Conservation (phyloP, 2,113 vertebrate genomes). For the Orientallactaga bullata region DNA sequence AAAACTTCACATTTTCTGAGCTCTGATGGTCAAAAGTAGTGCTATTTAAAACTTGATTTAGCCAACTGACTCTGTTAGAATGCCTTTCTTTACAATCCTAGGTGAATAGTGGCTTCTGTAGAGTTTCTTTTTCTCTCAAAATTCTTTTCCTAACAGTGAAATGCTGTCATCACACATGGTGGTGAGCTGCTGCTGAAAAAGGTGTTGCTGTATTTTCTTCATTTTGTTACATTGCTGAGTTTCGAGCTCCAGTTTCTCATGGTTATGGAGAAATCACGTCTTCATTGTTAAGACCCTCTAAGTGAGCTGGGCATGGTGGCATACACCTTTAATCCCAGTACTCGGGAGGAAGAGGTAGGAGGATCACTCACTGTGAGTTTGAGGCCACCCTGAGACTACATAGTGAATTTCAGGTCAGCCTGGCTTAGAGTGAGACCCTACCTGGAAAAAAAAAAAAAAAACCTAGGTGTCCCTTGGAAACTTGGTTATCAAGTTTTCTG, state of each 20-base stretch:
- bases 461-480: constrained; percentile 86
- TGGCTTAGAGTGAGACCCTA: too few species aligned
- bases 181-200: constrained; percentile 95
- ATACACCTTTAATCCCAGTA: too few species aligned
- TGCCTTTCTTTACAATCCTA: constrained; percentile 96
- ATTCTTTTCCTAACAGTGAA: constrained; percentile 93
- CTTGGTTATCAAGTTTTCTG: constrained; percentile 96
- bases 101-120: constrained; percentile 95
- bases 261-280: constrained; percentile 92
- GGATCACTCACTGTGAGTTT: too few species aligned
- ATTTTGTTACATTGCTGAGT: constrained; percentile 97
- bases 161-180: constrained; percentile 93
- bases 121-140: constrained; percentile 96
- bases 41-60: constrained; percentile 97
- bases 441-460: too few species aligned
- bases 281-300: constrained; percentile 86
- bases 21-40: constrained; percentile 93
- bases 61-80: constrained; percentile 95
- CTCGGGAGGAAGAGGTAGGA: too few species aligned
- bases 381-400: too few species aligned
- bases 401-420: too few species aligned
- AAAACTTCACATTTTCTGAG: constrained; percentile 89
- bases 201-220: constrained; percentile 94
- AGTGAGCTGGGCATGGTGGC: constrained; percentile 57
- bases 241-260: constrained; percentile 91